Base-by-base conservation (phyloP, 2,113 vertebrate species). In the Bambusicola thoracicus region DNA sequence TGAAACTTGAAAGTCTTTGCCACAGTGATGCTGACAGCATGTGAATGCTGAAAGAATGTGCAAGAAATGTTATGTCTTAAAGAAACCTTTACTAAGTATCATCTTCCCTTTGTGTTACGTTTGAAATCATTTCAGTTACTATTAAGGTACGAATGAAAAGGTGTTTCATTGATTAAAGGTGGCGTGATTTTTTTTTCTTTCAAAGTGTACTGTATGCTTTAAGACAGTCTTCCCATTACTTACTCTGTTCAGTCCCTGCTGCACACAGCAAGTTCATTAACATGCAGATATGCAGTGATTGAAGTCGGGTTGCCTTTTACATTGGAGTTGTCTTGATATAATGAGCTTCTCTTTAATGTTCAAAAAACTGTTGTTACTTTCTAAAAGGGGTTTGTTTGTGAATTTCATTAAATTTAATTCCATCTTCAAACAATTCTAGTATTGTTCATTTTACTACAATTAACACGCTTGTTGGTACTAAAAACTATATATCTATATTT, bases 331-430 rank as follows among this genome's bases (percentile, higher is more conserved):
- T 98, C 97, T 98, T 96, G 96, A 97, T 97, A 97, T 98, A 98
- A 98, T 98, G 98, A 98, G 98, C 97, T 97, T 95, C 96, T 96
- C 97, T 98, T 98, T 98, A 98, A 98, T 98, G 97, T 98, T 98
- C 92, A 97, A 97, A 97, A 97, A 98, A 97, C 97, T 98, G 98
- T 98, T 98, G 97, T 98, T 98, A 98, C 96, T 98, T 98, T 97
- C 97, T 98, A 97, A 98, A 98, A 98, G 96, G 86, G 91, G 91
- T 95, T 98, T 98, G 97, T 98, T 98, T 98, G 97, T 98, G 98
- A 98, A 98, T 98, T 98, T 98, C 97, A 98, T 98, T 98, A 98
- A 98, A 97, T 97, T 97, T 97, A 98, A 98, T 98, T 97, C 94
- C 46, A 58, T 97, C 97, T 98, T 98, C 97, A 98, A 98, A 98